These are phyloP conservation scores for Nemurella pictetii DNA, from an alignment of 2,888 invertebrate genomes.

Conservation along the genomic window DNA sequence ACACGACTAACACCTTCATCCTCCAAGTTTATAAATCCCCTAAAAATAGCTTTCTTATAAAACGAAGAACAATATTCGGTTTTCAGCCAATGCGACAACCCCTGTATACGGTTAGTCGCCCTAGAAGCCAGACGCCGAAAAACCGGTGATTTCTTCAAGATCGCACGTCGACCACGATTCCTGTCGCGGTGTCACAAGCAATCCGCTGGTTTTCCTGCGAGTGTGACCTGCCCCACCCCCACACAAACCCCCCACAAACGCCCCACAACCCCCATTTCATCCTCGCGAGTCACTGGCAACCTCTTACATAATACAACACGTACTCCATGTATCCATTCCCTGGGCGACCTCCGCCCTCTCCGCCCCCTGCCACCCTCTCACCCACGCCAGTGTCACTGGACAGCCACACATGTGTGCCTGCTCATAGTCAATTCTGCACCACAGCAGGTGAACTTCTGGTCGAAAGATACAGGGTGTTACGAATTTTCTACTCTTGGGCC, in stretches of 20 bases:
- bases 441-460: neutral
- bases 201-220: neutral
- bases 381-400: neutral
- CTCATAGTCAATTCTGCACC: neutral
- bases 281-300: neutral
- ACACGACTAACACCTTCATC: too few species aligned
- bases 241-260: neutral
- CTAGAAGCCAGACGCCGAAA: too few species aligned
- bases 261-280: neutral
- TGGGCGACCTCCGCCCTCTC: constrained; percentile 5
- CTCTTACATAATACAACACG: constrained; percentile 40
- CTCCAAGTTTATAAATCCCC: too few species aligned
- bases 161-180: neutral
- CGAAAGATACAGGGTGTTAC: neutral
- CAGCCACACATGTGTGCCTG: neutral
- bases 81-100: too few species aligned
- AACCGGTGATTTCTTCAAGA: neutral
- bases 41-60: too few species aligned
- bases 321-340: constrained; percentile 34
- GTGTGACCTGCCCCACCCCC: neutral
- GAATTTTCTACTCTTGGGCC: too few species aligned
- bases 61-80: too few species aligned
- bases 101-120: too few species aligned
- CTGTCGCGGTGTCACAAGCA: neutral
- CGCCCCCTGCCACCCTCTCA: neutral